Percentiles rank a stretch among this genome's conserved stretches.
These are phyloP conservation scores for Ascaphus truei DNA, from an alignment of 2,113 vertebrate genomes.

Conservation along the genomic window DNA sequence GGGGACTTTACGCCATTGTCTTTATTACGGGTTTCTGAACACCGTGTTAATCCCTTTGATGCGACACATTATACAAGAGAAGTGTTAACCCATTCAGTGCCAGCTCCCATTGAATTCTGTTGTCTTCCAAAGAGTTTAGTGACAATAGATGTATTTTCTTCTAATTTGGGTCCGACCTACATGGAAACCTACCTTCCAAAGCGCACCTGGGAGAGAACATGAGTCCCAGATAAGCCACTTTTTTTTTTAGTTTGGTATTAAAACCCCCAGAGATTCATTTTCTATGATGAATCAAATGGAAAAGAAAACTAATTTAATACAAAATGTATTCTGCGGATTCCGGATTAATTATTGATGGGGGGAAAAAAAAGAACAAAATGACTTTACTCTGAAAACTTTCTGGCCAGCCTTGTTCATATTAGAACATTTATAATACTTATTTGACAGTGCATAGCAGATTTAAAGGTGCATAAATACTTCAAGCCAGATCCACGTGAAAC, in stretches of 20 bases:
- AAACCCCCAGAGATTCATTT: not conserved
- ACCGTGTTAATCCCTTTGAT: too few species aligned
- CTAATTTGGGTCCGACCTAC: too few species aligned
- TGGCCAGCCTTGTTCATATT: not conserved
- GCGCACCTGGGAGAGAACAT: too few species aligned
- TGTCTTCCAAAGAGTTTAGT: too few species aligned
- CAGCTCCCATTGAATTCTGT: too few species aligned
- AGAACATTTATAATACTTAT: slow-evolving; percentile 14
- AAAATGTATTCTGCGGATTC: slow-evolving; percentile 33
- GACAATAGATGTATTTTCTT: too few species aligned
- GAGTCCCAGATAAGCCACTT: too few species aligned
- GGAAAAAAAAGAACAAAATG: not conserved
- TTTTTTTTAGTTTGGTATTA: not conserved
- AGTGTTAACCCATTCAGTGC: too few species aligned
- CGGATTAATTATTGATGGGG: slow-evolving; percentile 23
- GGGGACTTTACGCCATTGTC: too few species aligned
- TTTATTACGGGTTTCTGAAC: too few species aligned
- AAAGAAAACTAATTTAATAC: slow-evolving; percentile 11
- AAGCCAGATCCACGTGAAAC: not conserved
- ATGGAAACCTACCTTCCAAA: too few species aligned
- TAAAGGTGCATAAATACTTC: not conserved
- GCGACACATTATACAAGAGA: too few species aligned
- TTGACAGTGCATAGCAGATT: not conserved
- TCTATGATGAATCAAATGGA: slow-evolving; percentile 1
- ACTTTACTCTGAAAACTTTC: slow-evolving; percentile 4